Base-by-base conservation (phyloP, 2,113 vertebrate species). In the Eudyptes chrysolophus region DNA sequence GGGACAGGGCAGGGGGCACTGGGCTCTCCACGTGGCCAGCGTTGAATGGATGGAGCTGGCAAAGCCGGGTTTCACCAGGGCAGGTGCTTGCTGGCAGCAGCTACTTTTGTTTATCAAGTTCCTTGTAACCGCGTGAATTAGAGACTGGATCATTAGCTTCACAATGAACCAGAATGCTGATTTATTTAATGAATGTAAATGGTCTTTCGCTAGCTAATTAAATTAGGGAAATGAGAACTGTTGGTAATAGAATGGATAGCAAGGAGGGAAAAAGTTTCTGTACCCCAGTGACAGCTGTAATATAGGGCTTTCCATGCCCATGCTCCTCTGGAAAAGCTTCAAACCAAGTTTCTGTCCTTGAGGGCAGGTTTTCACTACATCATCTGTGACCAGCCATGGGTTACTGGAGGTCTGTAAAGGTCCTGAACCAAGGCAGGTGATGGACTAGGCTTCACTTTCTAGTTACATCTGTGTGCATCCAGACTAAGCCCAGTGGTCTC, bases 161-260 rank as follows among this genome's bases (percentile, higher is more conserved):
- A 96, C 95, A 97, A 95, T 95, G 84, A 95, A 81, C 62, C 94
- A 88, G 92, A 96, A 95, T 95, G 75, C 89, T 93, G 97, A 97
- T 96, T 97, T 92, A 92, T 96, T 94, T 96, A 95, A 94, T 97
- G 92, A 93, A 95, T 96, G 96, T 90, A 96, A 97, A 97, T 96
- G 93, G 89, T 92, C 81, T 95, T 94, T 88, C 3, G 2, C 79
- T 86, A 66, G 78, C 92, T 96, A 96, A 97, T 96, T 96, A 81
- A 96, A 97, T 97, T 94, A 97, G 92, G 94, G 80, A 95, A 96
- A 97, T 96, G 76, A 89, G 95, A 96, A 71, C 71, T 36, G 75
- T 52, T 84, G 66, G 71, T 60, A 88, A 90, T 74, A 81, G 93
- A 95, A 93, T 26, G 68, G 84, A 80, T 74, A 83, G 84, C 26